Evolutionary conservation across 2,888 invertebrate genomes (phyloP).

Genomic region (Catocala fraxini): DNA sequence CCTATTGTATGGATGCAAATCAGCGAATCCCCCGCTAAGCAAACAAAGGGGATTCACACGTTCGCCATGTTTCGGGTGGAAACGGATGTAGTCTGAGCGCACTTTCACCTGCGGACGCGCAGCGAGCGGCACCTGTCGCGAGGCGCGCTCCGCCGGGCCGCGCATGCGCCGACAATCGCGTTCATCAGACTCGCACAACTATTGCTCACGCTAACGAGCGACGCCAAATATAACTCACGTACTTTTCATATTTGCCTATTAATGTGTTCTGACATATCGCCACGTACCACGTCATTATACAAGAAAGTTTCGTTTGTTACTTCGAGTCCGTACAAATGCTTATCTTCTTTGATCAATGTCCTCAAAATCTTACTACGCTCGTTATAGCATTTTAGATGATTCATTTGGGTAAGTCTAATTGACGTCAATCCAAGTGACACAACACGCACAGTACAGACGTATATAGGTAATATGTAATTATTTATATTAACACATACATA

Average conservation of each 20-base stretch:
- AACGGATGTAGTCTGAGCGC: constrained; percentile 73
- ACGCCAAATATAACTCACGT: constrained; percentile 25
- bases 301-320: constrained; percentile 11
- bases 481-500: too few relatives aligned
- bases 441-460: not conserved
- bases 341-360: constrained; percentile 6
- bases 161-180: constrained; percentile 44
- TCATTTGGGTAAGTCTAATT: not conserved
- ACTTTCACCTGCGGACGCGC: constrained; percentile 73
- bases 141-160: constrained; percentile 58
- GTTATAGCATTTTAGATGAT: not conserved
- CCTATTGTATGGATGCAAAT: not conserved
- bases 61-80: constrained; percentile 59
- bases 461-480: too few relatives aligned
- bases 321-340: not conserved
- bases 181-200: constrained; percentile 54
- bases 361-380: constrained; percentile 2
- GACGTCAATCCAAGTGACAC: not conserved
- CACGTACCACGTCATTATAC: not conserved
- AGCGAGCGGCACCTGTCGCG: constrained; percentile 59
- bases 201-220: constrained; percentile 42
- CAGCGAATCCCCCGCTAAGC: not conserved
- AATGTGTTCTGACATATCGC: not conserved
- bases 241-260: constrained; percentile 7
- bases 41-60: constrained; percentile 7